phyloP scores from a whole-genome alignment of 2,888 invertebrate genomes.

The Drosophila siamana region DNA sequence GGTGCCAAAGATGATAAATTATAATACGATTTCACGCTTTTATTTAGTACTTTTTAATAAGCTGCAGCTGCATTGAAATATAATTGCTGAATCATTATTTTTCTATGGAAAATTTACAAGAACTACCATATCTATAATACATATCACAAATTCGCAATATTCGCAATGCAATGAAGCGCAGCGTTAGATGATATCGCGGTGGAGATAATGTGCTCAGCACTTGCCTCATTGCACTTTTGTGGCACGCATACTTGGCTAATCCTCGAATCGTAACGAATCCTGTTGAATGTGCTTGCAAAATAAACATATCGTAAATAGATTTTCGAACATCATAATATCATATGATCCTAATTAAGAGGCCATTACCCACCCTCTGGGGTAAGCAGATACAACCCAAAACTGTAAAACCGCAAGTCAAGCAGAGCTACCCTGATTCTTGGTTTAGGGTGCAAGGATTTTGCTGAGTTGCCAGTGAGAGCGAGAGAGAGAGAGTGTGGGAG shows the following conservation, averaged over 20 bases:
- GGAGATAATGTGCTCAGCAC: slow-evolving; percentile 9
- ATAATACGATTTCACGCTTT: no score
- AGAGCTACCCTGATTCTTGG: slow-evolving; percentile 42
- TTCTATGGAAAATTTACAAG: not conserved
- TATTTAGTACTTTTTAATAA: no score
- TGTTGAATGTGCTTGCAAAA: slow-evolving; percentile 19
- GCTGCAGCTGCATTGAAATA: not conserved
- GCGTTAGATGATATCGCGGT: slow-evolving; percentile 10
- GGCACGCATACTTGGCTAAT: slow-evolving; percentile 31
- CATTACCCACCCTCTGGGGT: slow-evolving; percentile 75
- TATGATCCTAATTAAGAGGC: slow-evolving; percentile 82
- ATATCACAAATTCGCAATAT: slow-evolving; percentile 5
- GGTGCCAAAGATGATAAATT: no score
- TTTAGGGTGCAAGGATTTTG: slow-evolving; percentile 28
- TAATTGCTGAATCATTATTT: not conserved
- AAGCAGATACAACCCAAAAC: slow-evolving; percentile 69
- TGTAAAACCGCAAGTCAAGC: slow-evolving; percentile 69
- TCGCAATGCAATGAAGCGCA: slow-evolving; percentile 43
- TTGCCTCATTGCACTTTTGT: slow-evolving; percentile 35
- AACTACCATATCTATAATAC: not conserved
- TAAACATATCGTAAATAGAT: slow-evolving; percentile 52
- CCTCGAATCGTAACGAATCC: slow-evolving; percentile 3
- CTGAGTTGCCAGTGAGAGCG: no score
- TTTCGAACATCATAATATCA: slow-evolving; percentile 61
- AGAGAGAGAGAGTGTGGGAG: no score